Base-by-base conservation (phyloP, 2,113 vertebrate genomes). In the Phrynocephalus versicolor region DNA sequence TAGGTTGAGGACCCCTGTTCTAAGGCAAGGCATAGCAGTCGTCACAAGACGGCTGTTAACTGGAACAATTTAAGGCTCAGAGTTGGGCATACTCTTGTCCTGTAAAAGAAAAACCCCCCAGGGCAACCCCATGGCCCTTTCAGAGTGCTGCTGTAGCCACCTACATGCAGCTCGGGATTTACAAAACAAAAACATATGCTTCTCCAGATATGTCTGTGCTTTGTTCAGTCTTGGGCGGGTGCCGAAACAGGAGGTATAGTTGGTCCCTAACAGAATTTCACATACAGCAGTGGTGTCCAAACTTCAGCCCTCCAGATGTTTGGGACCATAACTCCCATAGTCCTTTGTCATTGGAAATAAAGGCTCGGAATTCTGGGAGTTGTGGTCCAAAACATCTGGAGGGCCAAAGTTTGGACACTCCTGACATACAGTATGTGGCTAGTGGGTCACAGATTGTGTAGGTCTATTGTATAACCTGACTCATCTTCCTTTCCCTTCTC, bases 11-110 rank as follows among this genome's bases (percentile, higher is more conserved):
- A n/a, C n/a, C n/a, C n/a, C n/a, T n/a, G n/a, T n/a, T n/a, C n/a
- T n/a, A n/a, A n/a, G n/a, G n/a, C n/a, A 0, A 6, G 37, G 60
- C 5, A 51, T 51, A 51, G 55, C 9, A 0, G 62, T 2, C 35
- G 6, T 45, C 21, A 0, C 13, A 1, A 16, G 21, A 35, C 23
- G 13, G 23, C 18, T 51, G 27, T 51, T 76, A 27, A n/a, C 41
- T 1, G 0, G 14, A 51, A 16, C 19, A 67, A 84, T 57, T 67
- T 67, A 18, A 55, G 60, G 73, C 14, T 27, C 33, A 16, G 16
- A 8, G 5, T 72, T 16, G 12, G 13, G 13, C 3, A 60, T 58
- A 58, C 1, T 71, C 75, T n/a, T 39, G 39, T 13, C 21, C 23
- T 79, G 27, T 45, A 65, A 9, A 79, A 70, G 13, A 3, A 55